Percentiles rank a stretch among this genome's conserved stretches.
Conservation (phyloP, 23 tunicate genomes). For the Ascidia mentula region DNA sequence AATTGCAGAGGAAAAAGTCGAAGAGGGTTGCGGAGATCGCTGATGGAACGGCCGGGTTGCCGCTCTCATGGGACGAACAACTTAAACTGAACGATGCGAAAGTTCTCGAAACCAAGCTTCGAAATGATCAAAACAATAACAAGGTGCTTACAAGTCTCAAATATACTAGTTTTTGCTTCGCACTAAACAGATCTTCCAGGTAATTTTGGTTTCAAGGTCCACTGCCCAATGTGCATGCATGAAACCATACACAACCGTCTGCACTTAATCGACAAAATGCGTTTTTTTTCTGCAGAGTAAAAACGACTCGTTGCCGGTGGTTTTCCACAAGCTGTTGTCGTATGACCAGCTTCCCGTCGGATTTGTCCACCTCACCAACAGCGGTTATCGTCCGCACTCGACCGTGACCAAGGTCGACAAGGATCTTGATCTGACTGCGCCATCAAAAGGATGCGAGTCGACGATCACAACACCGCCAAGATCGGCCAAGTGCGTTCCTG, state of each 20-base stretch:
- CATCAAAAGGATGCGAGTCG: constrained; percentile 58
- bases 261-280: too few species aligned
- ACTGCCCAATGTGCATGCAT: too few species aligned
- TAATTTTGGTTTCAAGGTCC: too few species aligned
- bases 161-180: background rate
- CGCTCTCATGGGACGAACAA: constrained; percentile 64
- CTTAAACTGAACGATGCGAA: constrained; percentile 26
- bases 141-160: background rate
- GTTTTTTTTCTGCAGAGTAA: constrained; percentile 11
- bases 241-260: too few species aligned
- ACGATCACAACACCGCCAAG: constrained; percentile 43
- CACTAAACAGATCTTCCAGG: too few species aligned
- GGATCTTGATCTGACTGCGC: constrained; percentile 26
- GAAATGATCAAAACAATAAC: background rate
- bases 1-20: background rate
- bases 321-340: constrained; percentile 49
- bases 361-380: constrained; percentile 37
- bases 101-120: constrained; percentile 21
- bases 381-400: constrained; percentile 53
- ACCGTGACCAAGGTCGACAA: constrained; percentile 34
- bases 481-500: constrained; percentile 54
- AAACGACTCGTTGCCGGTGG: constrained; percentile 55
- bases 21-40: constrained; percentile 1
- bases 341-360: constrained; percentile 42
- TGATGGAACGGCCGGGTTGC: constrained; percentile 5